These are phyloP conservation scores for Temnothorax rugatulus DNA, from an alignment of 2,888 invertebrate species.

Conservation along the genomic window DNA sequence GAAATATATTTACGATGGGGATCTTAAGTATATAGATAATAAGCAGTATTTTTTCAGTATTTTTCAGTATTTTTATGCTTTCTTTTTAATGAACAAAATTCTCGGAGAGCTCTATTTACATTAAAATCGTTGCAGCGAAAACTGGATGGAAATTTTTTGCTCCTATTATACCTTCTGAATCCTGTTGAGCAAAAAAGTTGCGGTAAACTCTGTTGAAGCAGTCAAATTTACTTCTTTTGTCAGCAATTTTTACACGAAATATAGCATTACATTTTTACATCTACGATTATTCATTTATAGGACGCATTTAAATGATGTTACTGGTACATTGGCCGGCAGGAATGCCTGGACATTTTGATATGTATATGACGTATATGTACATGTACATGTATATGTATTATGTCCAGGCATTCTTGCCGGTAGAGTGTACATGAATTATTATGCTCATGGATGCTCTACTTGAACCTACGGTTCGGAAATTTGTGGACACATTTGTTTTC, in stretches of 20 bases:
- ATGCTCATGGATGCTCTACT: neutral
- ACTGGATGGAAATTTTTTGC: constrained; percentile 11
- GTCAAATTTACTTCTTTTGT: constrained; percentile 19
- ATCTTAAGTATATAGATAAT: neutral
- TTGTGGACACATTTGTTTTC: constrained; percentile 17
- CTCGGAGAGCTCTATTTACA: neutral
- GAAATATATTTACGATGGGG: neutral
- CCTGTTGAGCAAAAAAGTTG: neutral
- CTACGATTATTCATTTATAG: neutral
- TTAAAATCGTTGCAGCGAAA: constrained; percentile 16
- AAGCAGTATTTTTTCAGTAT: neutral
- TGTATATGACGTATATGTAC: too few relatives aligned
- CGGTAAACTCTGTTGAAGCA: constrained; percentile 6
- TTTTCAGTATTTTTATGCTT: neutral
- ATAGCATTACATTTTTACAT: neutral
- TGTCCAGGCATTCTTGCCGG: too few relatives aligned
- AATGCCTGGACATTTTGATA: too few relatives aligned
- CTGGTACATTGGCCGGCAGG: neutral
- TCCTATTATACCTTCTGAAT: neutral
- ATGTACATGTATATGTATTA: too few relatives aligned
- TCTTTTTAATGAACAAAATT: neutral
- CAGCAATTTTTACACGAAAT: neutral
- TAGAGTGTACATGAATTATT: neutral
- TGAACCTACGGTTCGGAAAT: neutral
- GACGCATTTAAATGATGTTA: neutral